phyloP scores from a whole-genome alignment of 2,113 vertebrate species.

The Lycocorax pyrrhopterus region DNA sequence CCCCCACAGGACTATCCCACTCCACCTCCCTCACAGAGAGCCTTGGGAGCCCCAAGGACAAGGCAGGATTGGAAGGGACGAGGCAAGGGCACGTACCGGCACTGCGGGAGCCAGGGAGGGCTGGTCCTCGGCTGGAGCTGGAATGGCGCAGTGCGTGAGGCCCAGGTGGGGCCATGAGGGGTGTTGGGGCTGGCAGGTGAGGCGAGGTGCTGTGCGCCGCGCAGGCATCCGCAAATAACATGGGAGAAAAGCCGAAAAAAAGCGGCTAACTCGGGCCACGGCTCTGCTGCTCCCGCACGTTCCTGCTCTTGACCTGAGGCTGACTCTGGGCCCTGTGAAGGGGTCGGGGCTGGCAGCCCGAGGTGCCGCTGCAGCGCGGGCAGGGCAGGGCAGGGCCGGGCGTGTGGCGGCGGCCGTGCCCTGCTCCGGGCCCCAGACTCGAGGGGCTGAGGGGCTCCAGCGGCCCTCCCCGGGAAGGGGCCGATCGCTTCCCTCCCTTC shows the following conservation, averaged over 20 bases:
- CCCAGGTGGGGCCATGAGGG: not conserved
- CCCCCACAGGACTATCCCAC: no score
- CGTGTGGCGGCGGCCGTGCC: accelerated
- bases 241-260: not conserved
- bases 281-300: accelerated
- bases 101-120: accelerated
- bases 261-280: not conserved
- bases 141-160: accelerated
- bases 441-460: not conserved
- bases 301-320: not conserved
- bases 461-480: not conserved
- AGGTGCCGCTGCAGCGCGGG: not conserved
- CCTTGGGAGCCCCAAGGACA: not conserved
- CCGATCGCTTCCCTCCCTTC: not conserved
- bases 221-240: accelerated
- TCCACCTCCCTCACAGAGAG: not conserved
- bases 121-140: not conserved
- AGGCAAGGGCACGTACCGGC: accelerated
- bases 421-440: not conserved
- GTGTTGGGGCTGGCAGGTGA: not conserved
- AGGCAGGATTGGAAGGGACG: not conserved
- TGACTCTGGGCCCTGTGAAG: not conserved
- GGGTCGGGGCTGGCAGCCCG: not conserved
- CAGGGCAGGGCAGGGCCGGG: not conserved
- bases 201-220: not conserved